Evolutionary conservation across 64 coral and sea anemone species (phyloP).

Genomic region (Orbicella faveolata): DNA sequence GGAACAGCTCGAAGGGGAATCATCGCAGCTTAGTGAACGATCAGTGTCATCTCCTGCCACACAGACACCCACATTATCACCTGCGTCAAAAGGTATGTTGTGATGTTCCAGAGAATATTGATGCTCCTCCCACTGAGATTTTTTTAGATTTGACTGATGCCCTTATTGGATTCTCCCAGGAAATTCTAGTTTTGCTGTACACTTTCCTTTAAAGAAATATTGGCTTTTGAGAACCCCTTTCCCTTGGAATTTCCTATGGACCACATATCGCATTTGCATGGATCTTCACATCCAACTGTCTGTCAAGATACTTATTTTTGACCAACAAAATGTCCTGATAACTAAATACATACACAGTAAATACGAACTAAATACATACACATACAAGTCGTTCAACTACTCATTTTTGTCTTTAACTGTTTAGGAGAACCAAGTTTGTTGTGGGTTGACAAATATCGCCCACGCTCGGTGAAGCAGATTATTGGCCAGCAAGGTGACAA

Average conservation of each 20-base stretch:
- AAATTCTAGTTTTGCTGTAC: no score
- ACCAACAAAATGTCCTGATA: not conserved
- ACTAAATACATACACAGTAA: not conserved
- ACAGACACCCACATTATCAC: constrained; percentile 36
- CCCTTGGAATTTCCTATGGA: no score
- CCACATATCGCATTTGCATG: no score
- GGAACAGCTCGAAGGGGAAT: not conserved
- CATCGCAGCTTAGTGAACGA: not conserved
- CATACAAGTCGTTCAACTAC: not conserved
- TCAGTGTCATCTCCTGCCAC: constrained; percentile 35
- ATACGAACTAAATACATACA: not conserved
- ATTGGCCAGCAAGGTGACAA: constrained; percentile 95
- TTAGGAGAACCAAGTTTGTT: constrained; percentile 50
- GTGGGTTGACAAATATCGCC: constrained; percentile 98
- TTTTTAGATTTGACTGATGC: no score
- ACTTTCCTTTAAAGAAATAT: no score
- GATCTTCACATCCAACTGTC: no score
- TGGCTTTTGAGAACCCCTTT: no score
- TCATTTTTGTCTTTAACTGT: not conserved
- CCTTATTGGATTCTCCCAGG: no score
- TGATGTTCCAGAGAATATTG: no score
- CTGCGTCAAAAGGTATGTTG: constrained; percentile 26
- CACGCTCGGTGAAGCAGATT: constrained; percentile 77
- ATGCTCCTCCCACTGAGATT: no score
- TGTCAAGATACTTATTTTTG: no score